Base-by-base conservation (phyloP, 37 sponge, comb jelly and placozoan genomes). In the Dysidea cf. avara region DNA sequence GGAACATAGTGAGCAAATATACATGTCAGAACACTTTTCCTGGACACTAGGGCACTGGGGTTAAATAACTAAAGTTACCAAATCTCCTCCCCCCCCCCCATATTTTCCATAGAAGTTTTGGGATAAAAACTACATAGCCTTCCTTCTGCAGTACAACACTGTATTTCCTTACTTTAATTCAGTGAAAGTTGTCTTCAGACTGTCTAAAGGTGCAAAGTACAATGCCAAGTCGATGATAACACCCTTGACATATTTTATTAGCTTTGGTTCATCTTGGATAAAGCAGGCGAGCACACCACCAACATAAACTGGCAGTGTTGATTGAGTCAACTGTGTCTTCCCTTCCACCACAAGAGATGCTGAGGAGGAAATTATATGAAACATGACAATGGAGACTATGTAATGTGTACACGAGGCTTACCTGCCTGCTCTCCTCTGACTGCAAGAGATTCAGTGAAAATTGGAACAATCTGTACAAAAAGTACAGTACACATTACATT, bases 231-330 rank as follows among this genome's bases (percentile, higher is more conserved):
- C 78, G 12, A 82, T 58, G 0, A 81, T 53, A 7, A 46, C 38
- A 0, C 39, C 52, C 37, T 64, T 49, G 38, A 87, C 21, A 49
- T 67, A 87, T 30, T 22, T 56, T 0, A 61, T 2, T 34, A 87
- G 50, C 39, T 56, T 12, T 21, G 0, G 26, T 1, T 82, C 68
- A 54, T 87, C 78, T 81, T 86, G 21, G 30, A 35, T 35, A 62
- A 80, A 88, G 58, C 77, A 43, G 1, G 82, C 78, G 26, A 92
- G 67, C 2, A 92, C 74, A 13, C 93, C 93, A 58, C 79, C 47
- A 1, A 75, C 73, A 66, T 84, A 92, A 2, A 84, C 18, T 0
- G 90, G 69, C 0, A 92, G 77, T 0, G 84, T 64, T 3, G 82
- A 56, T 32, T 85, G 78, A 55, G 90, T 84, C 56, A 88, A 56